phyloP scores from a whole-genome alignment of 2,888 invertebrate species.

The Auanema sp. region DNA sequence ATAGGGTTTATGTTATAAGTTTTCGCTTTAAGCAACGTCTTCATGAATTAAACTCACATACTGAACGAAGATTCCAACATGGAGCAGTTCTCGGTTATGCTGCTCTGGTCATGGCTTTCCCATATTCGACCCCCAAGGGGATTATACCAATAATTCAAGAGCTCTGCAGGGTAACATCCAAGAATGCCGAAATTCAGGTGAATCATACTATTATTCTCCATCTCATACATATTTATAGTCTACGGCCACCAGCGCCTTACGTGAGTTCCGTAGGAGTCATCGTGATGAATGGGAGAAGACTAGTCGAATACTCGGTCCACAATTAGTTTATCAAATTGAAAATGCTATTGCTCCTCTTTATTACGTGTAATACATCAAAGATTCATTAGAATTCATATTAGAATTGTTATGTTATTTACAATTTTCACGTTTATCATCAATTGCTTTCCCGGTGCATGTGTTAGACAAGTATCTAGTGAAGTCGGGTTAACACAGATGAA shows the following conservation, averaged over 20 bases:
- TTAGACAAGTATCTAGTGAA: too few relatives aligned
- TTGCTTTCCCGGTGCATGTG: too few relatives aligned
- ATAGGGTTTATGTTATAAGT: not conserved
- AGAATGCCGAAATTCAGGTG: conserved; percentile 21
- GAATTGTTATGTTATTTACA: too few relatives aligned
- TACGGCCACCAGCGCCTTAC: conserved; percentile 25
- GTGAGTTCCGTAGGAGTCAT: conserved; percentile 34
- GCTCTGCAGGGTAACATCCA: conserved; percentile 16
- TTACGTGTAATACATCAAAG: conserved; percentile 24
- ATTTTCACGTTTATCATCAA: too few relatives aligned
- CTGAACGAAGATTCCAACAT: conserved; percentile 20
- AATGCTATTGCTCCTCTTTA: conserved; percentile 43
- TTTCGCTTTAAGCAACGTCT: conserved; percentile 4
- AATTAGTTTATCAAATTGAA: conserved; percentile 32
- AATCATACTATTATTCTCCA: not conserved
- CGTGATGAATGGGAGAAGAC: conserved; percentile 30
- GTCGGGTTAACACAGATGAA: too few relatives aligned
- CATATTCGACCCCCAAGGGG: conserved; percentile 30
- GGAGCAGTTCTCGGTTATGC: conserved; percentile 31
- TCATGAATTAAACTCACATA: not conserved
- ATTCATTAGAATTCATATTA: too few relatives aligned
- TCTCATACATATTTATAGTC: conserved; percentile 16
- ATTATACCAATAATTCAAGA: conserved; percentile 24
- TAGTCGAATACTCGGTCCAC: conserved; percentile 24
- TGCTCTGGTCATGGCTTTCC: conserved; percentile 32